These are phyloP conservation scores for Aspidoscelis tigris DNA, from an alignment of 2,113 vertebrate species.

Conservation along the genomic window DNA sequence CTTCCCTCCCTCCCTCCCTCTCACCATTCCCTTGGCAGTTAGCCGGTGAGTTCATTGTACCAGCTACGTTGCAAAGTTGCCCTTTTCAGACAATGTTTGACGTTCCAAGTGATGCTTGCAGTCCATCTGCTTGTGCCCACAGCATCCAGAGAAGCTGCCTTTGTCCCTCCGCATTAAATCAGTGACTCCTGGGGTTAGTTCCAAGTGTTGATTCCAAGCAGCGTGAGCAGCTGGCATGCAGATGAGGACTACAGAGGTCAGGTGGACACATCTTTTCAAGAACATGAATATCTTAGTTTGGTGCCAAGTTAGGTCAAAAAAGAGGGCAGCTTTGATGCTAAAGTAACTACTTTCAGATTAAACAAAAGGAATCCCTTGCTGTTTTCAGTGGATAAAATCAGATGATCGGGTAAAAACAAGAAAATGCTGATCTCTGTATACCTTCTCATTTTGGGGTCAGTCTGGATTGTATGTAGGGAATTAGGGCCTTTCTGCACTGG, in stretches of 20 bases:
- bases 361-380: conserved; percentile 1
- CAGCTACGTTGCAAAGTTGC: neutral
- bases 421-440: neutral
- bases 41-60: neutral
- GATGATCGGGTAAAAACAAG: neutral
- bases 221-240: conserved; percentile 8
- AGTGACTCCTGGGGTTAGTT: conserved; percentile 4
- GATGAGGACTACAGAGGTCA: neutral
- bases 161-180: conserved; percentile 21
- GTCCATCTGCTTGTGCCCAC: neutral
- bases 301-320: neutral
- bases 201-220: neutral
- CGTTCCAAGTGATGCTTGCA: neutral
- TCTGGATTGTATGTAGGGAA: neutral
- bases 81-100: conserved; percentile 1
- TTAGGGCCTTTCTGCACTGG: too few relatives aligned
- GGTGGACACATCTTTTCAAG: neutral
- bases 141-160: neutral
- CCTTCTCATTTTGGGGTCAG: neutral
- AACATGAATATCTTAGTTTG: neutral
- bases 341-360: conserved; percentile 14
- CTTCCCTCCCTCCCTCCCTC: neutral
- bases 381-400: neutral
- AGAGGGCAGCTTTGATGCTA: conserved; percentile 20
- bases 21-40: neutral